These are phyloP conservation scores for Acrobeloides nanus DNA, from an alignment of 2,888 invertebrate genomes.

Conservation along the genomic window DNA sequence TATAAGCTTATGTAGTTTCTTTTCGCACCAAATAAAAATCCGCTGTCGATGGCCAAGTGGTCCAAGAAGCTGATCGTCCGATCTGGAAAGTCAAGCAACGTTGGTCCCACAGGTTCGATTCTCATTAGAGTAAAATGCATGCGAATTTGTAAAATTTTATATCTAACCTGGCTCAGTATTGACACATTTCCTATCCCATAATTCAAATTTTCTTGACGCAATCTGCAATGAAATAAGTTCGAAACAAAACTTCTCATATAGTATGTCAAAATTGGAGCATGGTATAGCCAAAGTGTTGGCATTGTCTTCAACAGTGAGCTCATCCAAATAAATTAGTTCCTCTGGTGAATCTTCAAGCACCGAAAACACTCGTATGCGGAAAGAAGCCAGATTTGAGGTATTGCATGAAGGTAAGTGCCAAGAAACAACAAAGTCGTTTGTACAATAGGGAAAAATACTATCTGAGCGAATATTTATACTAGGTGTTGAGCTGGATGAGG, in stretches of 20 bases:
- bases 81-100: too few relatives aligned
- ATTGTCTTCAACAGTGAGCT: slow-evolving; percentile 8
- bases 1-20: too few relatives aligned
- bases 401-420: slow-evolving; percentile 30
- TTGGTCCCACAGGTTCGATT: too few relatives aligned
- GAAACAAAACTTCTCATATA: slow-evolving; percentile 45
- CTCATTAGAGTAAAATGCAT: too few relatives aligned
- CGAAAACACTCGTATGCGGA: slow-evolving; percentile 36
- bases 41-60: too few relatives aligned
- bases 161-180: slow-evolving; percentile 39
- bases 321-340: slow-evolving; percentile 21
- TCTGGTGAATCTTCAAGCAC: slow-evolving; percentile 20
- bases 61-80: too few relatives aligned
- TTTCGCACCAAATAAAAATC: too few relatives aligned
- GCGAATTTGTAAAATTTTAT: background rate
- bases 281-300: slow-evolving; percentile 12
- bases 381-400: slow-evolving; percentile 16
- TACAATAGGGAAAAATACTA: slow-evolving; percentile 41
- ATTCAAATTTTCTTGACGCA: slow-evolving; percentile 29
- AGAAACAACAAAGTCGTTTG: slow-evolving; percentile 28
- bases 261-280: slow-evolving; percentile 41
- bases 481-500: too few relatives aligned
- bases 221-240: slow-evolving; percentile 38
- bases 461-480: slow-evolving; percentile 25
- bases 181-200: slow-evolving; percentile 43